These are phyloP conservation scores for Clanis bilineata DNA, from an alignment of 2,888 invertebrate genomes.

Conservation along the genomic window DNA sequence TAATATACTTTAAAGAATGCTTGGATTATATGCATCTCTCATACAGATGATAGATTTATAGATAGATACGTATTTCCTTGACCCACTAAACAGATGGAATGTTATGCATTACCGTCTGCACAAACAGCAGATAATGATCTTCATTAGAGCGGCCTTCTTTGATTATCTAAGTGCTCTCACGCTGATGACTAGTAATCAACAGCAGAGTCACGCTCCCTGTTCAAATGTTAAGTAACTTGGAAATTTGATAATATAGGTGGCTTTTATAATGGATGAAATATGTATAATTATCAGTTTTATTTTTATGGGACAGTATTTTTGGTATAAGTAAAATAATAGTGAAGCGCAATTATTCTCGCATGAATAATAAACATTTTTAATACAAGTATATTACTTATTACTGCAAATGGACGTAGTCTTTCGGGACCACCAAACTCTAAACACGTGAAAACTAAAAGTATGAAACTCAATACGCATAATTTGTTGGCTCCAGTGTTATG, in stretches of 20 bases:
- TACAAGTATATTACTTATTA: too few species aligned
- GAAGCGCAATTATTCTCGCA: too few species aligned
- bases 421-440: too few species aligned
- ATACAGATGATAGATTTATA: neutral
- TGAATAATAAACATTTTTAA: too few species aligned
- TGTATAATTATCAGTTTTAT: too few species aligned
- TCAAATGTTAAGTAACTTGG: neutral
- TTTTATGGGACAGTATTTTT: too few species aligned
- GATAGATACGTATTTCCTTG: neutral
- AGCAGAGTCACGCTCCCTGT: slow-evolving; percentile 16
- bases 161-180: slow-evolving; percentile 29
- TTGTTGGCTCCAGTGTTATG: neutral
- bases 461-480: neutral
- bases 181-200: slow-evolving; percentile 32
- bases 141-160: slow-evolving; percentile 42
- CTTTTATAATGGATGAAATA: too few species aligned
- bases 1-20: neutral
- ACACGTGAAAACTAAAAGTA: neutral
- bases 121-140: slow-evolving; percentile 57
- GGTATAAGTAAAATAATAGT: too few species aligned
- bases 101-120: slow-evolving; percentile 49
- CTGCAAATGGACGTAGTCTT: too few species aligned
- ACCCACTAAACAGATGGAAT: slow-evolving; percentile 33
- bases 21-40: neutral
- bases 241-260: neutral